Evolutionary conservation across 2,888 invertebrate genomes (phyloP).

Genomic region (Salpingus planirostris): DNA sequence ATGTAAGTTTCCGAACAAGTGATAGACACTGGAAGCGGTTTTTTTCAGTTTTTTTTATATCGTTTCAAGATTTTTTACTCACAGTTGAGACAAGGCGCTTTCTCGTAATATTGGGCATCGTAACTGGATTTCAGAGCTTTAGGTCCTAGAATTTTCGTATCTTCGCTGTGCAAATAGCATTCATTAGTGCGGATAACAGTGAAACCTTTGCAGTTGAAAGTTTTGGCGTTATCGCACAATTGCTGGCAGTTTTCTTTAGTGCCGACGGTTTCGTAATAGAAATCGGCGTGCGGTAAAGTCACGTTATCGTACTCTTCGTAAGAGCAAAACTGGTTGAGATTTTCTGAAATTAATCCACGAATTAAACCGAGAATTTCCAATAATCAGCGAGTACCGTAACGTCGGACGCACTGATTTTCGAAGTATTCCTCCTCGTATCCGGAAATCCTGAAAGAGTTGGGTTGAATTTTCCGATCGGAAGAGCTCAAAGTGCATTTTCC

Average conservation of each 20-base stretch:
- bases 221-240: constrained; percentile 52
- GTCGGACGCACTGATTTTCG: constrained; percentile 70
- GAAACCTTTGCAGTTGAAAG: constrained; percentile 66
- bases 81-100: constrained; percentile 79
- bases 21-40: constrained; percentile 68
- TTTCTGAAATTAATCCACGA: no score
- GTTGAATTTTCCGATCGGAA: constrained; percentile 65
- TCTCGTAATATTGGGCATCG: constrained; percentile 64
- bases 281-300: constrained; percentile 55
- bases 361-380: no score
- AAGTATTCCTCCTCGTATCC: constrained; percentile 72
- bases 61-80: no score
- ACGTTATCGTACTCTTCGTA: constrained; percentile 69
- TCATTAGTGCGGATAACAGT: constrained; percentile 38
- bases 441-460: constrained; percentile 68
- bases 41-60: constrained; percentile 3
- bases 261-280: constrained; percentile 42
- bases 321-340: constrained; percentile 54
- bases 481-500: constrained; percentile 64
- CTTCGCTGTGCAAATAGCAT: constrained; percentile 74
- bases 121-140: constrained; percentile 52
- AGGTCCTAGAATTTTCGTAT: constrained; percentile 70
- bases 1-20: constrained; percentile 64
- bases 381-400: no score
- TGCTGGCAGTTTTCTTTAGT: constrained; percentile 48